A percentile compares a stretch with the other conserved stretches of the same genome.
Evolutionary conservation across 2,113 vertebrate genomes (phyloP).

Genomic region (Gobio gobio): DNA sequence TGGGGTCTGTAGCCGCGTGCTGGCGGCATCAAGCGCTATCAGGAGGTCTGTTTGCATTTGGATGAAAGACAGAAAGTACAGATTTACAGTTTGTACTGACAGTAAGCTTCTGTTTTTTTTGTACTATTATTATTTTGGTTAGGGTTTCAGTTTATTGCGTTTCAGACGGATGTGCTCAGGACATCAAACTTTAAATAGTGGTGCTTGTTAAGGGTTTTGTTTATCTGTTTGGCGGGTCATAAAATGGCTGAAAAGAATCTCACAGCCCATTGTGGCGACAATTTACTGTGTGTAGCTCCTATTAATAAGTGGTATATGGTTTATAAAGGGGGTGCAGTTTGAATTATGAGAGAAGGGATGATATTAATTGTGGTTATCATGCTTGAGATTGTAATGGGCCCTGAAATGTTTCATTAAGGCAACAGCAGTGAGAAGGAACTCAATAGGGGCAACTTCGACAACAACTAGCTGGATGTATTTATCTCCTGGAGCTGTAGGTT

Average conservation of each 20-base stretch:
- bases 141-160: slow-evolving; percentile 19
- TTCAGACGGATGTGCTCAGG: not conserved
- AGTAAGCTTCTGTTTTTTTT: slow-evolving; percentile 1
- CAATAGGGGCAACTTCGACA: not conserved
- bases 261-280: not conserved
- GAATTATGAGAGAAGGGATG: not conserved
- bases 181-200: not conserved
- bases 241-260: not conserved
- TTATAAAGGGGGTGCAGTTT: not conserved
- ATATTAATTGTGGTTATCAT: slow-evolving; percentile 3
- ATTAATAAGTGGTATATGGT: not conserved
- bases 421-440: slow-evolving; percentile 3
- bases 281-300: not conserved
- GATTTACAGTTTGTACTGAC: slow-evolving; percentile 34
- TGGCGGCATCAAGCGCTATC: slow-evolving; percentile 9
- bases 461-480: slow-evolving; percentile 8
- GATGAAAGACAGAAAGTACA: slow-evolving; percentile 30
- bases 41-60: slow-evolving; percentile 32
- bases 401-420: slow-evolving; percentile 11
- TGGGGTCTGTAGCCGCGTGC: slow-evolving; percentile 27
- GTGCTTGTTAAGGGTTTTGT: not conserved
- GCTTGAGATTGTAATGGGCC: not conserved
- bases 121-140: not conserved
- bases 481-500: slow-evolving; percentile 8
- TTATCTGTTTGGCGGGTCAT: not conserved